phyloP scores from a whole-genome alignment of 30 jellyfish, hydroid and myxozoan species.

The Pseudorhiza aurosa region DNA sequence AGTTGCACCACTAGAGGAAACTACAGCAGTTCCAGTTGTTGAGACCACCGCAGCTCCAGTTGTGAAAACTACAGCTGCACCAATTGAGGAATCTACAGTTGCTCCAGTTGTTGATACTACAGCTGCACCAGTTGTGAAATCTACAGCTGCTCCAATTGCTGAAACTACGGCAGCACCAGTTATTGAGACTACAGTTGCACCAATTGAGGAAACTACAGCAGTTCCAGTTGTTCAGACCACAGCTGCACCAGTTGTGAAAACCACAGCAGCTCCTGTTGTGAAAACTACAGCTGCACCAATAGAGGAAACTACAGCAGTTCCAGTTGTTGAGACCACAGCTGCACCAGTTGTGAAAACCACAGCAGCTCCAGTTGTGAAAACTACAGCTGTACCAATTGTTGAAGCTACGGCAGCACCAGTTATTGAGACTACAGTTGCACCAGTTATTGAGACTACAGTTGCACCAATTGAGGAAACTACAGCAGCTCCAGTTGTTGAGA shows the following conservation, averaged over 20 bases:
- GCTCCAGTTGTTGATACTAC: slow-evolving; percentile 14
- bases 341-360: slow-evolving; percentile 9
- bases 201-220: slow-evolving; percentile 25
- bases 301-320: slow-evolving; percentile 4
- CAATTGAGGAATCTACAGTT: neutral
- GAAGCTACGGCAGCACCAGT: slow-evolving; percentile 5
- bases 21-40: slow-evolving; percentile 1
- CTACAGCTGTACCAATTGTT: neutral
- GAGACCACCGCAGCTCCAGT: slow-evolving; percentile 32
- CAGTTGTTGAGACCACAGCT: slow-evolving; percentile 38
- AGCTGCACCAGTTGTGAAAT: neutral
- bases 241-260: slow-evolving; percentile 15
- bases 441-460: slow-evolving; percentile 9
- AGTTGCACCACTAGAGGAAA: neutral
- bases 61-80: slow-evolving; percentile 11
- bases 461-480: neutral
- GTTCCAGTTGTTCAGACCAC: slow-evolving; percentile 18
- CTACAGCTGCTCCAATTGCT: slow-evolving; percentile 1
- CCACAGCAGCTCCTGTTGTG: slow-evolving; percentile 19
- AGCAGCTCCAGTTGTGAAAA: slow-evolving; percentile 2
- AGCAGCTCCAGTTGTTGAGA: neutral
- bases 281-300: slow-evolving; percentile 20
- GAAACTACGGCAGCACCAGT: slow-evolving; percentile 7
- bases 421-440: slow-evolving; percentile 21
- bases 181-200: slow-evolving; percentile 18